These are phyloP conservation scores for Melitaea athalia DNA, from an alignment of 2,888 invertebrate genomes.

Conservation along the genomic window DNA sequence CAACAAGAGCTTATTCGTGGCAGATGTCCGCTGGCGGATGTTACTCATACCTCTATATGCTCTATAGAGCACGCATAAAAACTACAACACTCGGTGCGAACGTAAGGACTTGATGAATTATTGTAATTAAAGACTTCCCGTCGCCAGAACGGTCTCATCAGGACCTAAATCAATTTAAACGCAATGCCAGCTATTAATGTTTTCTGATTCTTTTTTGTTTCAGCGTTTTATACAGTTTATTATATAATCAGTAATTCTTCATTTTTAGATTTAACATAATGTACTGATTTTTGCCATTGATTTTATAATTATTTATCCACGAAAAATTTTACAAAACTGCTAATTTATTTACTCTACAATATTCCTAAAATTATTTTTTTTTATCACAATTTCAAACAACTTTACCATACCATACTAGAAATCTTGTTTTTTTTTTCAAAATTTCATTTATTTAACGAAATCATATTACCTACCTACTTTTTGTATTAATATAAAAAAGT, in stretches of 20 bases:
- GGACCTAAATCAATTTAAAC: slow-evolving; percentile 45
- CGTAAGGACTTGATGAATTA: slow-evolving; percentile 54
- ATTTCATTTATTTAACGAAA: no score
- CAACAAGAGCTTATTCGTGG: slow-evolving; percentile 45
- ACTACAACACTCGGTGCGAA: slow-evolving; percentile 60
- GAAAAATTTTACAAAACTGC: no score
- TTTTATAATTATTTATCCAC: no score
- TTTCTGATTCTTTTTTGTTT: slow-evolving; percentile 12
- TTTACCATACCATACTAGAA: no score
- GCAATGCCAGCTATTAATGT: slow-evolving; percentile 3
- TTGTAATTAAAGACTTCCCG: slow-evolving; percentile 79
- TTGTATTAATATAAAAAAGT: no score
- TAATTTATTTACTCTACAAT: no score
- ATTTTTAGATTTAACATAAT: background rate
- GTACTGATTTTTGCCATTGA: background rate
- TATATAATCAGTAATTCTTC: background rate
- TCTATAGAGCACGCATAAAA: slow-evolving; percentile 46
- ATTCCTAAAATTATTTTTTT: no score
- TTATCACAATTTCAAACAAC: no score
- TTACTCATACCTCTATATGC: slow-evolving; percentile 58
- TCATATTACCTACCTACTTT: no score
- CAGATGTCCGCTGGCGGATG: slow-evolving; percentile 72
- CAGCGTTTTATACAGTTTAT: background rate
- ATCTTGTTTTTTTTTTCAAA: no score
- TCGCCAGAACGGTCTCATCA: slow-evolving; percentile 44